Conservation (phyloP, 2,797 vertebrate genomes). For the Pipistrellus nathusii region DNA sequence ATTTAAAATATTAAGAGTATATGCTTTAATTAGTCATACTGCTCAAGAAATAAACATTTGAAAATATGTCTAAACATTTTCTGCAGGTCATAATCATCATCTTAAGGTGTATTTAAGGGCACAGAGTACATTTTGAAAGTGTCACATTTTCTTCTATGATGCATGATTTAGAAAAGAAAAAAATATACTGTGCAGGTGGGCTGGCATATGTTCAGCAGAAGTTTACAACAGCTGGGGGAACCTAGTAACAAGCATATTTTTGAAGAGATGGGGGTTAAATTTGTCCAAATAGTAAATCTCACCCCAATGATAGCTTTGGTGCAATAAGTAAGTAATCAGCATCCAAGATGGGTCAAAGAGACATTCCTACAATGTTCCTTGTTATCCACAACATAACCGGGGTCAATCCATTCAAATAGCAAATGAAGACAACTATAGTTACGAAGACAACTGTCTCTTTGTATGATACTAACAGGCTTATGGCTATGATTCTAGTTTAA, state of each 20-base stretch:
- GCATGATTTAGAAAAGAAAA: conserved; percentile 69
- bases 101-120: conserved; percentile 64
- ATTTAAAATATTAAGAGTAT: not conserved
- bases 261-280: conserved; percentile 50
- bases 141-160: conserved; percentile 49
- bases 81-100: conserved; percentile 52
- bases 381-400: conserved; percentile 64
- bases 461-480: conserved; percentile 70
- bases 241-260: conserved; percentile 42
- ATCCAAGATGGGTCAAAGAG: conserved; percentile 62
- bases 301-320: conserved; percentile 68
- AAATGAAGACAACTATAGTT: conserved; percentile 62
- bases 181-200: conserved; percentile 61
- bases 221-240: conserved; percentile 51
- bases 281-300: conserved; percentile 47
- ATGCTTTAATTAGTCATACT: conserved; percentile 69
- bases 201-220: conserved; percentile 62
- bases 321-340: conserved; percentile 25
- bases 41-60: conserved; percentile 69
- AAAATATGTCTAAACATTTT: conserved; percentile 64
- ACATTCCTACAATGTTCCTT: conserved; percentile 66
- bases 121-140: conserved; percentile 48
- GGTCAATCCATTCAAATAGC: conserved; percentile 55
- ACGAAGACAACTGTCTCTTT: conserved; percentile 63
- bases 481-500: conserved; percentile 82